A percentile compares a stretch with the other conserved stretches of the same genome.
phyloP scores from a whole-genome alignment of 2,113 vertebrate genomes.

The Baryphthengus martii region DNA sequence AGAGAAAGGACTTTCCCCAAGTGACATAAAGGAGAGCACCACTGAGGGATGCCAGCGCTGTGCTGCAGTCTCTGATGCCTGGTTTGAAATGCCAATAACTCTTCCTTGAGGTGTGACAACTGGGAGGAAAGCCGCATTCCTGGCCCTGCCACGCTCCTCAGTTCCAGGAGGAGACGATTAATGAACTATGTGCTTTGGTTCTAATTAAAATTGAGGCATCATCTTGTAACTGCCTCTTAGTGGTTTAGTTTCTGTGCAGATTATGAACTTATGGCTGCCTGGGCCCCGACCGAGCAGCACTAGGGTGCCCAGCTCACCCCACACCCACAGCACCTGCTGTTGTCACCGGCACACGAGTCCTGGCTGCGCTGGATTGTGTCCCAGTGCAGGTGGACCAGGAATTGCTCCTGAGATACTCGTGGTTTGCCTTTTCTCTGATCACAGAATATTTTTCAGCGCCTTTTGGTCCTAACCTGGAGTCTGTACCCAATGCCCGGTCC shows the following conservation, averaged over 20 bases:
- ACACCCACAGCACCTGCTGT: neutral
- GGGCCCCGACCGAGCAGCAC: rapidly evolving
- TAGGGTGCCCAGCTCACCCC: neutral
- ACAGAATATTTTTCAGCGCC: neutral
- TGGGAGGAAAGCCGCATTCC: neutral
- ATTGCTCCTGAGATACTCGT: neutral
- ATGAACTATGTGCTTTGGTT: neutral
- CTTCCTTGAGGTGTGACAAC: neutral
- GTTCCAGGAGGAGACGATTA: neutral
- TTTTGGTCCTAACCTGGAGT: neutral
- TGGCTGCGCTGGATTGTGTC: neutral
- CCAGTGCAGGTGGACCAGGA: neutral
- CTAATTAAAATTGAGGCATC: neutral
- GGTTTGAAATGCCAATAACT: neutral
- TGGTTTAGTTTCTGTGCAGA: neutral
- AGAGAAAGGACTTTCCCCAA: neutral
- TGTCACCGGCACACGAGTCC: rapidly evolving
- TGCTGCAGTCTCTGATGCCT: neutral
- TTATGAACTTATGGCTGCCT: neutral
- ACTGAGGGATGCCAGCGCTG: neutral
- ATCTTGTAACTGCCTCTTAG: neutral
- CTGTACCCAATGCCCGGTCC: no score
- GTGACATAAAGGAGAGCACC: neutral
- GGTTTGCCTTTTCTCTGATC: neutral
- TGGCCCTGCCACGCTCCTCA: neutral